These are phyloP conservation scores for Myrmecobius fasciatus DNA, from an alignment of 2,113 vertebrate genomes.

Conservation along the genomic window DNA sequence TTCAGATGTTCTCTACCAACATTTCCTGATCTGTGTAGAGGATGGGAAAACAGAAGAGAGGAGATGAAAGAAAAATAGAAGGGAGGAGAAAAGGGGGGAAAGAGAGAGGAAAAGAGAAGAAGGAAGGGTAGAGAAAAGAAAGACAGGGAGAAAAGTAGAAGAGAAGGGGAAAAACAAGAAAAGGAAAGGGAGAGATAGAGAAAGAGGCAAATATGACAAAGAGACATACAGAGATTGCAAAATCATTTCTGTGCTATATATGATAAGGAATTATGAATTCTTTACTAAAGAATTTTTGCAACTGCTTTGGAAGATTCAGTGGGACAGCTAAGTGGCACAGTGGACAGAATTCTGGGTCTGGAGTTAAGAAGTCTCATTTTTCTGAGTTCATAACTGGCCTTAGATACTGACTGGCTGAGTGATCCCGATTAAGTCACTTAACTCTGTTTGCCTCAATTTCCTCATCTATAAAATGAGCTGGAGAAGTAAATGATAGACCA, in stretches of 20 bases:
- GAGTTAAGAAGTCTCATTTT: background rate
- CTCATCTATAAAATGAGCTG: background rate
- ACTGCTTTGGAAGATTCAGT: background rate
- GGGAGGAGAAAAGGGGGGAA: background rate
- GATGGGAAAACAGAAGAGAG: background rate
- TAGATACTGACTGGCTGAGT: background rate
- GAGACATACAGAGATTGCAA: background rate
- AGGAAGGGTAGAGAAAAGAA: background rate
- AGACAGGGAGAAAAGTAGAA: background rate
- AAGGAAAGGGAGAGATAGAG: background rate
- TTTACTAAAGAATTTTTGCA: background rate
- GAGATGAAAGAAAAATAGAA: background rate
- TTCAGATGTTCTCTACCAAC: background rate
- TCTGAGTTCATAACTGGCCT: background rate
- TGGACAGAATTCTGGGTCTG: background rate
- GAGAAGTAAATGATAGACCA: background rate
- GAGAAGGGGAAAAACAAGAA: background rate
- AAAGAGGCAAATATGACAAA: background rate
- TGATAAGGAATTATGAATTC: background rate
- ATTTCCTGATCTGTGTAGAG: background rate
- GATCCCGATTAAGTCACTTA: background rate
- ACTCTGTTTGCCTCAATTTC: background rate
- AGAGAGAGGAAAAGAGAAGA: background rate
- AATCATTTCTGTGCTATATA: background rate
- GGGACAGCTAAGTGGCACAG: background rate